phyloP scores from a whole-genome alignment of 2,888 invertebrate genomes.

The Vesta saturnalis region DNA sequence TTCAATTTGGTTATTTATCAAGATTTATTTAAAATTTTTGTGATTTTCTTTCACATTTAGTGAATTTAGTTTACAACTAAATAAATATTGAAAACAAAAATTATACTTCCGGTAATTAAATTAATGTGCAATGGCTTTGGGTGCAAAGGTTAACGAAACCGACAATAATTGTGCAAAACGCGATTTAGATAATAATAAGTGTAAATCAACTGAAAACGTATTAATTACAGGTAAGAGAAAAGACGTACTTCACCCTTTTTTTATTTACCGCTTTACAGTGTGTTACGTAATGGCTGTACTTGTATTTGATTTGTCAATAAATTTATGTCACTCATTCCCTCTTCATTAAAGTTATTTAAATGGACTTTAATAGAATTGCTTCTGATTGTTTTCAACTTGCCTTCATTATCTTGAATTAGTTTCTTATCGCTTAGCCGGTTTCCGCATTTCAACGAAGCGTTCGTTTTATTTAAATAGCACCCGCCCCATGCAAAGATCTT shows the following conservation, averaged over 20 bases:
- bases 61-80: no score
- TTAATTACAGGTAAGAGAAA: constrained; percentile 10
- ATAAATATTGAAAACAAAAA: no score
- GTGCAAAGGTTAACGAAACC: constrained; percentile 50
- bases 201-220: constrained; percentile 42
- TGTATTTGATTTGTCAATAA: constrained; percentile 14
- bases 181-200: constrained; percentile 41
- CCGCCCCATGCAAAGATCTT: not conserved
- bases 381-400: no score
- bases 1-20: constrained; percentile 11
- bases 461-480: not conserved
- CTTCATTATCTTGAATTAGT: no score
- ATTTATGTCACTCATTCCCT: not conserved
- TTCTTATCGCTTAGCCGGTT: not conserved
- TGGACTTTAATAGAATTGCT: no score
- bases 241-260: no score
- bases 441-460: not conserved
- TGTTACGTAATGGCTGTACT: constrained; percentile 13
- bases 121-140: constrained; percentile 52
- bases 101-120: not conserved
- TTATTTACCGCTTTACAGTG: constrained; percentile 20
- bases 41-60: no score
- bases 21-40: constrained; percentile 8
- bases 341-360: not conserved
- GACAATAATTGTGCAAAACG: constrained; percentile 46